Conservation (phyloP, 2,888 invertebrate genomes). For the Hylaea fasciaria region DNA sequence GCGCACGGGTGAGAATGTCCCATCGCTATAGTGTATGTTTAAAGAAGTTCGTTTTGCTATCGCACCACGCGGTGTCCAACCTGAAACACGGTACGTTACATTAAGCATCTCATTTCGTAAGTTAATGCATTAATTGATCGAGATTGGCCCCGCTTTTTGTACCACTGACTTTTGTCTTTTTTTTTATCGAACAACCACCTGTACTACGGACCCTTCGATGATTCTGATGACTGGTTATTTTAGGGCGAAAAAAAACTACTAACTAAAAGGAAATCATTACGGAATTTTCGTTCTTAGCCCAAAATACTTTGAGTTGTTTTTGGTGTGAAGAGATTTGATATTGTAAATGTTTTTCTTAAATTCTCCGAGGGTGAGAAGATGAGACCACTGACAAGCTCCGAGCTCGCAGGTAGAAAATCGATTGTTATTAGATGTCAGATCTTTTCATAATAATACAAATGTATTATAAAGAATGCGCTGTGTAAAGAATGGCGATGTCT, state of each 20-base stretch:
- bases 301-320: conserved; percentile 9
- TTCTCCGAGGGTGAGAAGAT: conserved; percentile 70
- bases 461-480: conserved; percentile 55
- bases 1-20: too few species aligned
- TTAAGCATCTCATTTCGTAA: conserved; percentile 66
- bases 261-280: background rate
- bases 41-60: too few species aligned
- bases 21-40: too few species aligned
- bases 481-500: conserved; percentile 44
- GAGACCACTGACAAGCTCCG: conserved; percentile 64
- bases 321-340: conserved; percentile 17
- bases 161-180: conserved; percentile 36
- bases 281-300: background rate
- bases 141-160: conserved; percentile 60
- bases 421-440: conserved; percentile 68
- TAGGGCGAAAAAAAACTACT: conserved; percentile 43
- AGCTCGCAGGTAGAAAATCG: conserved; percentile 77
- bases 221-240: conserved; percentile 78
- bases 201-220: conserved; percentile 65
- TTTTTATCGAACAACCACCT: conserved; percentile 68
- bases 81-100: conserved; percentile 35
- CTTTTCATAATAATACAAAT: conserved; percentile 60
- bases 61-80: background rate
- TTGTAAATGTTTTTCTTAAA: conserved; percentile 53
- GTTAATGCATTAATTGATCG: conserved; percentile 75